A percentile compares a stretch with the other conserved stretches of the same genome.
phyloP scores from a whole-genome alignment of 2,113 vertebrate genomes.

The Fukomys damarensis region DNA sequence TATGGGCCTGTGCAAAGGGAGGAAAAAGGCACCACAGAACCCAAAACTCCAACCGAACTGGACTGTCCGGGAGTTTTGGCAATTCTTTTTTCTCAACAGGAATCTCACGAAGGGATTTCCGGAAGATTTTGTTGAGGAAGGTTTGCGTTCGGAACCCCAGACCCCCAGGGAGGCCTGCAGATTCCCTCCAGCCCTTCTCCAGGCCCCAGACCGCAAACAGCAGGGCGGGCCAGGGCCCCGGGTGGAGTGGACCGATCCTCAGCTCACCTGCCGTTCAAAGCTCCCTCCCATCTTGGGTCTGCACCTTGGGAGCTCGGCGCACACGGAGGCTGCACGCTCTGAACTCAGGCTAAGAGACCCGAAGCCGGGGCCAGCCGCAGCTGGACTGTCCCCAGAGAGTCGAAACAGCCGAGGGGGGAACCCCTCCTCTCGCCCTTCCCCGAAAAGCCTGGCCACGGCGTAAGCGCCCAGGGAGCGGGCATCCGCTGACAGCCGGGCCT shows the following conservation, averaged over 20 bases:
- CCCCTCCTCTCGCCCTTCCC: constrained; percentile 81
- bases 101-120: constrained; percentile 55
- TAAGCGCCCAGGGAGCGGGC: constrained; percentile 82
- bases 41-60: not conserved
- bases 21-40: constrained; percentile 26
- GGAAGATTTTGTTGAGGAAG: constrained; percentile 7
- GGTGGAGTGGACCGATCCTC: not conserved
- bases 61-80: constrained; percentile 32
- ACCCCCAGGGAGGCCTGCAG: not conserved
- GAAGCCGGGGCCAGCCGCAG: constrained; percentile 21
- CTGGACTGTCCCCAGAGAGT: constrained; percentile 64
- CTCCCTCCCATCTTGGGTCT: not conserved
- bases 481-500: constrained; percentile 84
- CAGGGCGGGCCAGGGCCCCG: not conserved
- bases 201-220: not conserved
- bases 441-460: constrained; percentile 81
- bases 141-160: constrained; percentile 48
- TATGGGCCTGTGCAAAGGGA: constrained; percentile 30
- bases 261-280: not conserved
- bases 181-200: not conserved
- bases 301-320: not conserved
- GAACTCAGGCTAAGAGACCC: constrained; percentile 12
- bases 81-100: constrained; percentile 22
- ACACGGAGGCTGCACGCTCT: not conserved
- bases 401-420: constrained; percentile 72